Conservation (phyloP, 2,797 vertebrate genomes). For the Valencia hispanica region DNA sequence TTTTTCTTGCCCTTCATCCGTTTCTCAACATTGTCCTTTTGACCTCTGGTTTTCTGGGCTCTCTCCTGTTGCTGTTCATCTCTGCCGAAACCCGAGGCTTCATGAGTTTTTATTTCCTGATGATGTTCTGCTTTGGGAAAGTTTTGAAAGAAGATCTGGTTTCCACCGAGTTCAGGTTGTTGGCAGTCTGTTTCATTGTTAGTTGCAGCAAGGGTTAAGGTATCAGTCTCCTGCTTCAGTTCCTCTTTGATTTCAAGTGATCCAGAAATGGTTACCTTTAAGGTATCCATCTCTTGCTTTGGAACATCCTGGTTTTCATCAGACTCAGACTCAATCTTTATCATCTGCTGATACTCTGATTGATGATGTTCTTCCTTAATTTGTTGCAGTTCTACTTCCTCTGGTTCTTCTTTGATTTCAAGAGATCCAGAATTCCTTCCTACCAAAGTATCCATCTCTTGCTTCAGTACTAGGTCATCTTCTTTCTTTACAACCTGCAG, state of each 20-base stretch:
- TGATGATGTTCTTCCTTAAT: background rate
- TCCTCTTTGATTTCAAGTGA: no score
- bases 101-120: background rate
- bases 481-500: no score
- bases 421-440: no score
- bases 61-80: background rate
- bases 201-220: background rate
- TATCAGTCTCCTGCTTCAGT: no score
- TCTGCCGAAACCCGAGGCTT: background rate
- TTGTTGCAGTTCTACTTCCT: background rate
- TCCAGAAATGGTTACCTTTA: no score
- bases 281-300: background rate
- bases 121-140: background rate
- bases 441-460: no score
- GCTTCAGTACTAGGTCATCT: no score
- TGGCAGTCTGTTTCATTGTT: background rate
- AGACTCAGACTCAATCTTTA: background rate
- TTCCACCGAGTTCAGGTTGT: background rate
- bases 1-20: no score
- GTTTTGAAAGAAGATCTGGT: background rate
- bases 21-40: background rate
- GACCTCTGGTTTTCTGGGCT: background rate
- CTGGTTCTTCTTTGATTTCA: background rate
- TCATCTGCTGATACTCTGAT: background rate
- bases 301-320: background rate